Conservation (phyloP, 1,140 invertebrate species). For the Calycopis cecrops region DNA sequence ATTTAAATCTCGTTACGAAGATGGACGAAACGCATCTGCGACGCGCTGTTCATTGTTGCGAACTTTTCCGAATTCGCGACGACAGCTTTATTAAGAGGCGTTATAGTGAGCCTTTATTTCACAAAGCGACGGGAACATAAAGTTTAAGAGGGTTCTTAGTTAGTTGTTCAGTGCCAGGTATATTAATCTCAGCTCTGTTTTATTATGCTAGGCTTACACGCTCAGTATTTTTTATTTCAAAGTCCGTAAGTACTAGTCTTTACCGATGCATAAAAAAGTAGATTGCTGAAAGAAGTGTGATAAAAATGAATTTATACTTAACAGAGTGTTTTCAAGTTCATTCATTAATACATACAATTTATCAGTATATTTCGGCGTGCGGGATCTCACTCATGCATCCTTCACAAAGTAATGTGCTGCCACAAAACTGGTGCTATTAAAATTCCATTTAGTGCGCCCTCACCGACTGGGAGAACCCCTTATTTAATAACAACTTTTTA, state of each 20-base stretch:
- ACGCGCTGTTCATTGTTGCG: slow-evolving; percentile 52
- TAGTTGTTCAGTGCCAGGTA: slow-evolving; percentile 53
- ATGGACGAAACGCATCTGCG: slow-evolving; percentile 1
- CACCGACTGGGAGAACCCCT: slow-evolving; percentile 31
- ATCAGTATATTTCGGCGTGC: slow-evolving; percentile 23
- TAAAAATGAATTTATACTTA: slow-evolving; percentile 13
- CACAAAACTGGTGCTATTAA: slow-evolving; percentile 43
- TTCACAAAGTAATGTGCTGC: slow-evolving; percentile 42
- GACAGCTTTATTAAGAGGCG: slow-evolving; percentile 61
- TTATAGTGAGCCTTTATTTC: slow-evolving; percentile 62
- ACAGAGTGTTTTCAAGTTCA: slow-evolving; percentile 14
- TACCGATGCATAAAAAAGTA: too few relatives aligned
- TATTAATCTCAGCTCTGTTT: too few relatives aligned
- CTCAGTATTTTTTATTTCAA: too few relatives aligned
- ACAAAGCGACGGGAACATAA: slow-evolving; percentile 49
- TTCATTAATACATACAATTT: slow-evolving; percentile 31
- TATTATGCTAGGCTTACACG: too few relatives aligned
- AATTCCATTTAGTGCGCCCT: slow-evolving; percentile 40
- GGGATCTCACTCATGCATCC: slow-evolving; percentile 26
- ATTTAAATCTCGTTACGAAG: slow-evolving; percentile 2
- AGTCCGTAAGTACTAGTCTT: too few relatives aligned
- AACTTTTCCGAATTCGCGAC: slow-evolving; percentile 65
- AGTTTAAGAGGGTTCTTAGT: slow-evolving; percentile 62
- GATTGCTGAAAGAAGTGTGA: not conserved
- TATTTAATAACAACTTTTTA: slow-evolving; percentile 56